Evolutionary conservation across 2,797 vertebrate species (phyloP).

Genomic region (Halcyon chelicuti): DNA sequence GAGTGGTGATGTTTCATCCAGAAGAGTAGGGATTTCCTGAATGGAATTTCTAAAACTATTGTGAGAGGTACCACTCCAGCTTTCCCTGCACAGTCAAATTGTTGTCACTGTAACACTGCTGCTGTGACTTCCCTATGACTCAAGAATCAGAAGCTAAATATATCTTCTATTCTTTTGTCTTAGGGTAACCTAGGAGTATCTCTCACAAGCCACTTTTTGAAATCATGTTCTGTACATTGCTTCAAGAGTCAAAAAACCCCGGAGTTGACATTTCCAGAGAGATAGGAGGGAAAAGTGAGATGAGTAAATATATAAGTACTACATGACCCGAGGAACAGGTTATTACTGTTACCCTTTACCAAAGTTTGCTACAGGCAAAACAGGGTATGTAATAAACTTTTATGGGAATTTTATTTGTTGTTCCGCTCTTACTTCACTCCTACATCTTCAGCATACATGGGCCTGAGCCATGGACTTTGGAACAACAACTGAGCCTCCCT

Average conservation of each 20-base stretch:
- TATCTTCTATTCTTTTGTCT: not conserved
- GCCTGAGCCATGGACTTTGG: not conserved
- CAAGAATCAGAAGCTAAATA: not conserved
- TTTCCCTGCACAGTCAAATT: not conserved
- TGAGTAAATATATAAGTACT: not conserved
- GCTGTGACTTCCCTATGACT: not conserved
- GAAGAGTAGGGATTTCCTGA: slow-evolving; percentile 32
- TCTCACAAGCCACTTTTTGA: not conserved
- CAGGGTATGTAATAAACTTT: not conserved
- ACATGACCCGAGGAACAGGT: not conserved
- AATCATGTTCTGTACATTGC: not conserved
- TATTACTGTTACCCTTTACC: not conserved
- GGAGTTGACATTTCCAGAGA: not conserved
- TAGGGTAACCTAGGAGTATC: not conserved
- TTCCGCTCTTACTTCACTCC: not conserved
- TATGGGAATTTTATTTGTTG: slow-evolving; percentile 4
- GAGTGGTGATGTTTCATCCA: not conserved
- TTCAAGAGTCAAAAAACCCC: rapidly evolving
- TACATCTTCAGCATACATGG: not conserved
- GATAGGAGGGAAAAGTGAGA: not conserved
- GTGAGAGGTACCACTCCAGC: not conserved
- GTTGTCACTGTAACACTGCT: not conserved
- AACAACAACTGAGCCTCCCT: not conserved
- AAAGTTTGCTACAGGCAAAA: slow-evolving; percentile 14
- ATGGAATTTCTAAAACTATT: not conserved